Percentiles rank a stretch among this genome's conserved stretches.
Conservation (phyloP, 2,113 vertebrate genomes). For the Platysternon megacephalum region DNA sequence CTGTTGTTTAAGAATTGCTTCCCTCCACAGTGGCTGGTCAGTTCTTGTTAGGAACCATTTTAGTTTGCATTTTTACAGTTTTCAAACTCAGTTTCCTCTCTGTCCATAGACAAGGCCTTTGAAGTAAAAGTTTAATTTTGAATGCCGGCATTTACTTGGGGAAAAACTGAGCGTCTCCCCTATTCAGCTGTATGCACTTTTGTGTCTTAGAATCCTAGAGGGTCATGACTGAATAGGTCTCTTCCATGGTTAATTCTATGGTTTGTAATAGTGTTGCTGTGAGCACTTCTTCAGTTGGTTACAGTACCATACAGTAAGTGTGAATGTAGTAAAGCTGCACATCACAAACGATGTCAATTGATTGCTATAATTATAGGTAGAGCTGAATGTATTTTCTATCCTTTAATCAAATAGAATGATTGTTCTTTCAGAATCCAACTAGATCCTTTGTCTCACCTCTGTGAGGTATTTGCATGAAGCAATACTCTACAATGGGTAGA, state of each 20-base stretch:
- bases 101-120: background rate
- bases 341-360: background rate
- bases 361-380: background rate
- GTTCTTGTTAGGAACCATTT: background rate
- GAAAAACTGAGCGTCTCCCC: background rate
- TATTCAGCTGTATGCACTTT: background rate
- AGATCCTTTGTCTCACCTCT: background rate
- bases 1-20: background rate
- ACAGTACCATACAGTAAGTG: background rate
- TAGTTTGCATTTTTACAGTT: background rate
- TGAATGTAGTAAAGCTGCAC: rapidly evolving
- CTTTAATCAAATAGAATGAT: background rate
- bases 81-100: background rate
- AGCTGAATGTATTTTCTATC: background rate
- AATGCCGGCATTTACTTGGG: background rate
- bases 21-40: background rate
- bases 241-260: background rate
- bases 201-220: background rate
- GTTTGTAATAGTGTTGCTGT: background rate
- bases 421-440: background rate
- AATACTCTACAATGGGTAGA: background rate
- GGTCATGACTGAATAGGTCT: background rate
- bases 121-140: conserved; percentile 13
- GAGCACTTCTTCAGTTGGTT: background rate
- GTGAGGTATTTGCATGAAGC: conserved; percentile 26